A percentile compares a stretch with the other conserved stretches of the same genome.
Evolutionary conservation across 2,113 vertebrate genomes (phyloP).

Genomic region (Thinocorus orbignyianus): DNA sequence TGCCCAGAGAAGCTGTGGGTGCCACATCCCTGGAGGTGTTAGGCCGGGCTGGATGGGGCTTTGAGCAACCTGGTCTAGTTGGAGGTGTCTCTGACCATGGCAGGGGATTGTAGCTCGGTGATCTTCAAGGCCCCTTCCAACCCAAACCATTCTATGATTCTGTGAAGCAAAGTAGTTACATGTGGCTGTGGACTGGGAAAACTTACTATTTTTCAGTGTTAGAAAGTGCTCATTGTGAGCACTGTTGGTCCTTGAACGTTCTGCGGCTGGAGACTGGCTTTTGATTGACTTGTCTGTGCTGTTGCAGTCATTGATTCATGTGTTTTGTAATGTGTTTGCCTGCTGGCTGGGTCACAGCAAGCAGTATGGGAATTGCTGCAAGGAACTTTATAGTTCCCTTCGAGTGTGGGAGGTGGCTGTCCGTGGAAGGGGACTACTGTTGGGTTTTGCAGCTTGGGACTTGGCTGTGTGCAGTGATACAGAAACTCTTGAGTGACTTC

Average conservation of each 20-base stretch:
- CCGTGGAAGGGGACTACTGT: not conserved
- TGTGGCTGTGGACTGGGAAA: not conserved
- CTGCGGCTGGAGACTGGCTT: not conserved
- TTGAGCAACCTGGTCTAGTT: no score
- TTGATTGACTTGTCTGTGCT: not conserved
- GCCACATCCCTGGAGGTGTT: no score
- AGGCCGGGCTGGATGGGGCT: no score
- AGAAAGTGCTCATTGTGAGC: fast-evolving
- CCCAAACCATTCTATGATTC: no score
- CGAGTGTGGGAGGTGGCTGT: not conserved
- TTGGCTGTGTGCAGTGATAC: not conserved
- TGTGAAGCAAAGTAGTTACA: not conserved
- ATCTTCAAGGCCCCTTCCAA: no score
- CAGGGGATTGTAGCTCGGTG: no score
- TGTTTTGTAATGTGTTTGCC: not conserved
- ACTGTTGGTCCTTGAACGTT: not conserved
- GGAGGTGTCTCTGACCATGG: no score
- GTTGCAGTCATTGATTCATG: not conserved
- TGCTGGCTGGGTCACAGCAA: not conserved
- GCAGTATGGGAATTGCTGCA: not conserved
- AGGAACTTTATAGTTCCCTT: not conserved
- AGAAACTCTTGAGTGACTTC: not conserved
- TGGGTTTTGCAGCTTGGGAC: not conserved
- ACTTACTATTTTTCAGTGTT: not conserved
- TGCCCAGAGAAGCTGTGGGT: no score